phyloP scores from a whole-genome alignment of 2,888 invertebrate genomes.

The Andrena praecox region DNA sequence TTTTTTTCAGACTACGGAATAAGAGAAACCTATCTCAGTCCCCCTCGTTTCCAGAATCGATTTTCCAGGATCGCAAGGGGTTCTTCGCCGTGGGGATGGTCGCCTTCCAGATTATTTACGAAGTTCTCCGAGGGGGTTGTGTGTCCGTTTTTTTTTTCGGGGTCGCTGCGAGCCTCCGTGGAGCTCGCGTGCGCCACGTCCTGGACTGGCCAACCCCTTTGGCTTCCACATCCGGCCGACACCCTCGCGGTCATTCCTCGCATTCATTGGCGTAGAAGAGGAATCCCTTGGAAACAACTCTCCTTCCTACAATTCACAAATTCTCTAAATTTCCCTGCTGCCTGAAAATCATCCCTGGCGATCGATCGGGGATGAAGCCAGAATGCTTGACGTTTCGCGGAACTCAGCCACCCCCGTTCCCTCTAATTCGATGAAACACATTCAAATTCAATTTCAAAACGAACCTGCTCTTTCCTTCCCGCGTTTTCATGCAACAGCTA shows the following conservation, averaged over 20 bases:
- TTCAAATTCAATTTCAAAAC: neutral
- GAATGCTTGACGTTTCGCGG: neutral
- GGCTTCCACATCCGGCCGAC: constrained; percentile 75
- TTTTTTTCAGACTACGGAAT: constrained; percentile 29
- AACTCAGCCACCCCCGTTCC: neutral
- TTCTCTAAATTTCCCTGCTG: neutral
- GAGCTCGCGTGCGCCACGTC: constrained; percentile 69
- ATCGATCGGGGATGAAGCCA: neutral
- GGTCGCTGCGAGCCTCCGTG: constrained; percentile 47
- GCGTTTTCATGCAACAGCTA: neutral
- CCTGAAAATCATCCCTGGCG: neutral
- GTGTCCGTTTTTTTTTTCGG: constrained; percentile 70
- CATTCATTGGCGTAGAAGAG: constrained; percentile 72
- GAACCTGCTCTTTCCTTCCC: no score
- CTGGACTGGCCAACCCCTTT: constrained; percentile 74
- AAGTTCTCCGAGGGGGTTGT: constrained; percentile 63
- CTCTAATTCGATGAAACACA: neutral
- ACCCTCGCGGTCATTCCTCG: constrained; percentile 76
- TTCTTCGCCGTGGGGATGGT: constrained; percentile 55
- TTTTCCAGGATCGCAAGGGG: constrained; percentile 65
- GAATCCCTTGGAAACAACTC: neutral
- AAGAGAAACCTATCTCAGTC: constrained; percentile 51
- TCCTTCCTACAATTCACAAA: neutral
- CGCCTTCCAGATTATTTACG: constrained; percentile 73
- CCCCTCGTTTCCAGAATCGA: constrained; percentile 63